Conservation (phyloP, 2,888 invertebrate genomes). For the Lepidochitona cinerea region DNA sequence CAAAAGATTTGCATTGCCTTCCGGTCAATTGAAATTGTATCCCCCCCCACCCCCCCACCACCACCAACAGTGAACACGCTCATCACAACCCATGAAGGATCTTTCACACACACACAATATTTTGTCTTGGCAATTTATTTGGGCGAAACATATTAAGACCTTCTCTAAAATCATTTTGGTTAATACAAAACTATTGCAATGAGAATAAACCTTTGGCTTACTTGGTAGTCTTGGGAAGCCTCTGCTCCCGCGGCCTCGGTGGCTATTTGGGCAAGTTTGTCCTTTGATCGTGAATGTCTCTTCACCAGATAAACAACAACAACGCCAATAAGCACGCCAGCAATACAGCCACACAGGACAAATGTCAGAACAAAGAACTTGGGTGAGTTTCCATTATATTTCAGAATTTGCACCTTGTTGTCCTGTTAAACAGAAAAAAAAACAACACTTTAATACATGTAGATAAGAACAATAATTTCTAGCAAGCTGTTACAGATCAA, state of each 20-base stretch:
- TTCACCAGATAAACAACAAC: constrained; percentile 80
- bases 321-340: constrained; percentile 77
- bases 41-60: no score
- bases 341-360: constrained; percentile 78
- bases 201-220: constrained; percentile 65
- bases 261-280: constrained; percentile 84
- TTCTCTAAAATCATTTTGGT: no score
- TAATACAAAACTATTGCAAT: no score
- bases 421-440: neutral
- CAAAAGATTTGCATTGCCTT: no score
- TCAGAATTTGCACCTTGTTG: neutral
- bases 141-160: no score
- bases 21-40: no score
- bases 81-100: no score
- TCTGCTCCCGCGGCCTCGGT: constrained; percentile 79
- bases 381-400: constrained; percentile 4
- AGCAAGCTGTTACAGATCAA: no score
- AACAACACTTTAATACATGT: neutral
- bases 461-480: neutral
- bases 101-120: no score
- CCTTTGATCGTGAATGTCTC: constrained; percentile 82
- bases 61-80: no score
- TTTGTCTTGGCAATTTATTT: no score
- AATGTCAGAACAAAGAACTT: constrained; percentile 74
- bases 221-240: constrained; percentile 94